Percentiles rank a stretch among this genome's conserved stretches.
Evolutionary conservation across 1,140 invertebrate genomes (phyloP).

Genomic region (Drosophila parvula): DNA sequence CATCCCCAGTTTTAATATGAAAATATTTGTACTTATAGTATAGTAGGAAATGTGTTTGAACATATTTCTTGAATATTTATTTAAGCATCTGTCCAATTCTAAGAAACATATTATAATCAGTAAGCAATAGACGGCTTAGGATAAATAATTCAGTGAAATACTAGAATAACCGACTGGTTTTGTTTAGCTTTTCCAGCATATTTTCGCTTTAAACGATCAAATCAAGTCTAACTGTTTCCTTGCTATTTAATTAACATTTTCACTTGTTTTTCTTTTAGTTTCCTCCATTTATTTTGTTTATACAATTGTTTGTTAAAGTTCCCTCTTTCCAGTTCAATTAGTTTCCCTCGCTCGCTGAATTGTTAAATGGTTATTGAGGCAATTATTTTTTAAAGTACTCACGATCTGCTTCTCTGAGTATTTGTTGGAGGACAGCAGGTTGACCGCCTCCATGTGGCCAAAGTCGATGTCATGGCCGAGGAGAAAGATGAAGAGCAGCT

Average conservation of each 20-base stretch:
- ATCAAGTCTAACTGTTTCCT: not conserved
- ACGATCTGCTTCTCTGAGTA: constrained; percentile 99
- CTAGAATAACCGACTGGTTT: not conserved
- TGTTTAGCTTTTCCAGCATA: not conserved
- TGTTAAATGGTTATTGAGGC: constrained; percentile 20
- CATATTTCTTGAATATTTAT: not conserved
- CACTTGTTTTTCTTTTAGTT: not conserved
- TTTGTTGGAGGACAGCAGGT: constrained; percentile 99
- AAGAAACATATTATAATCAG: not conserved
- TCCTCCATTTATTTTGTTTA: not conserved
- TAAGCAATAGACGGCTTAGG: no score
- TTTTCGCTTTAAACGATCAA: no score
- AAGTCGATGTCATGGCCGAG: constrained; percentile 99
- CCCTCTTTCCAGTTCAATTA: constrained; percentile 4
- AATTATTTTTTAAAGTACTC: constrained; percentile 85
- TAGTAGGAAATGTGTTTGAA: no score
- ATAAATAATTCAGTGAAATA: not conserved
- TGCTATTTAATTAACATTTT: not conserved
- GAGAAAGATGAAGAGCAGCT: constrained; percentile 99
- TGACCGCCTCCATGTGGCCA: constrained; percentile 99
- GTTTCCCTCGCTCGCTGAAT: constrained; percentile 1
- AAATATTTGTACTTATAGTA: no score
- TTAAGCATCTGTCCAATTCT: not conserved
- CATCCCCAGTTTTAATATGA: no score
- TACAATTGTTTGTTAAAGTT: not conserved